These are phyloP conservation scores for Perca schrenkii DNA, from an alignment of 2,113 vertebrate genomes.

Conservation along the genomic window DNA sequence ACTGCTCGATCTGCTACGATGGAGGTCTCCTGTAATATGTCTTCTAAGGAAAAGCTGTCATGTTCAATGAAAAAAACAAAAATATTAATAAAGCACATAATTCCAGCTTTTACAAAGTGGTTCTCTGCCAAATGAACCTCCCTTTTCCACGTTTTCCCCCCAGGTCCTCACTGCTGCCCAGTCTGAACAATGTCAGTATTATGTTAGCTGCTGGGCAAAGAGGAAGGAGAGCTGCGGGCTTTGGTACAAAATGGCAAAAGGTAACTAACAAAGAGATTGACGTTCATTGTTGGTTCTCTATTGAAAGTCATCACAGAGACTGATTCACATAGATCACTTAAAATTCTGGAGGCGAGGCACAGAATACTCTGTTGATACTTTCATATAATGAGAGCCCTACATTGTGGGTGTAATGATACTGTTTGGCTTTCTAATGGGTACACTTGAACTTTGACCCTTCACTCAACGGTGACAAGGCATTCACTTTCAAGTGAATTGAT, in stretches of 20 bases:
- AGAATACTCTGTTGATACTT: conserved; percentile 72
- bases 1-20: conserved; percentile 31
- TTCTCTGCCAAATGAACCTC: conserved; percentile 69
- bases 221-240: conserved; percentile 68
- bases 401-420: conserved; percentile 77
- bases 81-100: conserved; percentile 69
- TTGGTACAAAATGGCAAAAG: conserved; percentile 77
- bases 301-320: conserved; percentile 76
- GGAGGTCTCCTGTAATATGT: conserved; percentile 57
- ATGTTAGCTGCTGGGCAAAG: conserved; percentile 71
- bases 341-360: conserved; percentile 76
- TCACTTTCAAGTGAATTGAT: conserved; percentile 60
- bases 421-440: conserved; percentile 82
- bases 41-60: conserved; percentile 65
- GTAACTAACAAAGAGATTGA: conserved; percentile 78
- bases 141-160: conserved; percentile 57
- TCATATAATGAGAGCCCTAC: conserved; percentile 73
- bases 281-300: conserved; percentile 68
- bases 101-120: conserved; percentile 60
- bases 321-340: conserved; percentile 82
- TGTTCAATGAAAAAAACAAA: conserved; percentile 64
- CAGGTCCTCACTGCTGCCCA: conserved; percentile 61
- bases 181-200: conserved; percentile 80
- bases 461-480: conserved; percentile 49
- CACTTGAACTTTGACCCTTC: conserved; percentile 80